Conservation (phyloP, 2,888 invertebrate species). For the Cylindroiulus punctatus region DNA sequence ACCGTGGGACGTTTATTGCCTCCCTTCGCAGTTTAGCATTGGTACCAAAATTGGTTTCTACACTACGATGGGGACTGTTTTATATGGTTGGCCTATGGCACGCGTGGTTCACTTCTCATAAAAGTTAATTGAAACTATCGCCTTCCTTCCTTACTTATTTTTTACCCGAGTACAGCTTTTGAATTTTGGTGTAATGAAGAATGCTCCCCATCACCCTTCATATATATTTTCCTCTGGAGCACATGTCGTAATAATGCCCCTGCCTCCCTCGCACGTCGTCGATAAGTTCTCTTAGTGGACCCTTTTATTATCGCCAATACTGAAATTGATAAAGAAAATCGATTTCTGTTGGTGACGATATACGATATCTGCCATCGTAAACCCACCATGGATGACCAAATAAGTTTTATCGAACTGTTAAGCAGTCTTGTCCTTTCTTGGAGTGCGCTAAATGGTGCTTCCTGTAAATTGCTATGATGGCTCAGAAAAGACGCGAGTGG, state of each 20-base stretch:
- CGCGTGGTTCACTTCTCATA: neutral
- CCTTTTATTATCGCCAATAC: neutral
- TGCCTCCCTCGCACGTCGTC: neutral
- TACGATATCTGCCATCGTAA: neutral
- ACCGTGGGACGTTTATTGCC: neutral
- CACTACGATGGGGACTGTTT: neutral
- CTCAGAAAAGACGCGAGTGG: neutral
- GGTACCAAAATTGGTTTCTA: neutral
- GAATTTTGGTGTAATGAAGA: constrained; percentile 14
- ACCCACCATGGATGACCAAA: neutral
- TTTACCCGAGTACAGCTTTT: neutral
- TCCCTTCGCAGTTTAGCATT: neutral
- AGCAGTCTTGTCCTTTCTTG: neutral
- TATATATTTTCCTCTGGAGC: neutral
- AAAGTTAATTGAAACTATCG: constrained; percentile 19
- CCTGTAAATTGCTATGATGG: neutral
- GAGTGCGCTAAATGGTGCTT: constrained; percentile 6
- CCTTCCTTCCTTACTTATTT: neutral
- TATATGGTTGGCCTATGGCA: neutral
- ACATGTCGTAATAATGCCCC: neutral
- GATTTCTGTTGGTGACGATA: neutral
- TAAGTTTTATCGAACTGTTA: neutral
- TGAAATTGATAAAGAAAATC: constrained; percentile 38
- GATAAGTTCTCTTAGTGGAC: constrained; percentile 8
- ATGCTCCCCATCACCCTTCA: neutral